Evolutionary conservation across 2,113 vertebrate genomes (phyloP).

Genomic region (Indicator maculatus): DNA sequence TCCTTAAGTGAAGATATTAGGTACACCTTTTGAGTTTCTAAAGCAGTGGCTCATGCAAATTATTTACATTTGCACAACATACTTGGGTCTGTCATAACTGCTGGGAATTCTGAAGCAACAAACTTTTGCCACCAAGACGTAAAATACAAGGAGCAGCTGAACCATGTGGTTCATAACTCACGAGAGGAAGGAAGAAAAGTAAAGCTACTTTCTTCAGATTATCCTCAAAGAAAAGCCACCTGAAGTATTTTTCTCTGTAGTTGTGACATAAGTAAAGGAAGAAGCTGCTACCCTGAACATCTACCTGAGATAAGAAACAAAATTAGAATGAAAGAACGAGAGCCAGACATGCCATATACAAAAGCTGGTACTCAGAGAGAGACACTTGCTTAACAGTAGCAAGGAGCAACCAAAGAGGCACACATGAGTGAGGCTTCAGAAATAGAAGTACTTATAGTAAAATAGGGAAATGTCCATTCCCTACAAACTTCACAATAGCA

Average conservation of each 20-base stretch:
- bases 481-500: not conserved
- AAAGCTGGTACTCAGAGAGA: not conserved
- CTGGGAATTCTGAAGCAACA: not conserved
- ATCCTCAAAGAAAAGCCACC: not conserved
- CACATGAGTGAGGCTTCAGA: not conserved
- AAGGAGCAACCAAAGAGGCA: not conserved
- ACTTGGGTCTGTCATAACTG: not conserved
- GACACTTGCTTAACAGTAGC: not conserved
- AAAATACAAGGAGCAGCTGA: not conserved
- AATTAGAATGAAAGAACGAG: not conserved
- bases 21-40: not conserved
- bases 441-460: not conserved
- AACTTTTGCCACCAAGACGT: not conserved
- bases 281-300: not conserved
- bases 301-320: not conserved
- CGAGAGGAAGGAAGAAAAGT: not conserved
- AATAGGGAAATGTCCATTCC: not conserved
- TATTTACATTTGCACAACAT: not conserved
- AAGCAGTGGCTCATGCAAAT: fast-evolving
- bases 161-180: not conserved
- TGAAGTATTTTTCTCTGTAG: not conserved
- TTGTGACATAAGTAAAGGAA: not conserved
- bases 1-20: not conserved
- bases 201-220: not conserved
- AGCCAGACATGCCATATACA: not conserved